phyloP scores from a whole-genome alignment of 2,888 invertebrate species.

The Plagodis pulveraria region DNA sequence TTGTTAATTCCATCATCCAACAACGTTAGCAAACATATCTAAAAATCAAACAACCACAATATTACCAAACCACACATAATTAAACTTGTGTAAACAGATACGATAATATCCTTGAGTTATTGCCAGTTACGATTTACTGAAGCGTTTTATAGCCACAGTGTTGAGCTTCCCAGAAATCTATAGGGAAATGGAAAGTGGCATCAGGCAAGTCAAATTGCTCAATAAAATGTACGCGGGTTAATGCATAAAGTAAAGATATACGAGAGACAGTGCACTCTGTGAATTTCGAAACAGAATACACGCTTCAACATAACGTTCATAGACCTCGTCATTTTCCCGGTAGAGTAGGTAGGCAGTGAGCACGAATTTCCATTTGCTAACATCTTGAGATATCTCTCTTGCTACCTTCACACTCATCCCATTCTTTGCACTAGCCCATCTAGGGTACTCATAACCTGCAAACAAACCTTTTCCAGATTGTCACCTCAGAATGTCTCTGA shows the following conservation, averaged over 20 bases:
- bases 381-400: too few species aligned
- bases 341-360: too few species aligned
- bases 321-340: too few species aligned
- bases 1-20: conserved; percentile 24
- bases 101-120: conserved; percentile 14
- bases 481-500: too few species aligned
- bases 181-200: conserved; percentile 7
- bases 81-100: conserved; percentile 9
- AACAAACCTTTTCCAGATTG: too few species aligned
- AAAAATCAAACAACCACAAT: conserved; percentile 17
- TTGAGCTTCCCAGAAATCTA: conserved; percentile 14
- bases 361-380: too few species aligned
- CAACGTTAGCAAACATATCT: conserved; percentile 18
- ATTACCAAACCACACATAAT: conserved; percentile 21
- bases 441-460: too few species aligned
- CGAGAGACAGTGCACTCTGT: too few species aligned
- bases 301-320: too few species aligned
- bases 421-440: too few species aligned
- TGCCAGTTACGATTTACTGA: conserved; percentile 10
- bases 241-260: neutral
- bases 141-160: conserved; percentile 13
- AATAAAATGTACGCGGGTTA: neutral
- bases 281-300: too few species aligned
- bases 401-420: too few species aligned
- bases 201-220: conserved; percentile 8